Percentiles rank a stretch among this genome's conserved stretches.
Conservation (phyloP, 2,113 vertebrate genomes). For the Rhinolophus ferrumequinum region DNA sequence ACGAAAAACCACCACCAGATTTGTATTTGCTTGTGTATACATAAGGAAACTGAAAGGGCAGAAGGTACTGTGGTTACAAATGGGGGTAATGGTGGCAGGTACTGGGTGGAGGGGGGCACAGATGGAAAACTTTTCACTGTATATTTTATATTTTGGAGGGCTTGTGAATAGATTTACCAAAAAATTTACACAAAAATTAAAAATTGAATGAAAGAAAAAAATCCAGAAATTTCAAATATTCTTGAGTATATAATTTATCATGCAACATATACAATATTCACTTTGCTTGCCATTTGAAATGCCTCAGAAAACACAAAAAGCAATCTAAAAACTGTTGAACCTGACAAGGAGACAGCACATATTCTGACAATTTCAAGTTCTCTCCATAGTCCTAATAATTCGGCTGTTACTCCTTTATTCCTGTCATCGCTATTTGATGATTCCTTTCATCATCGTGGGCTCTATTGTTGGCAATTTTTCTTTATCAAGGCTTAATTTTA, state of each 20-base stretch:
- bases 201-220: background rate
- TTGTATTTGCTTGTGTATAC: background rate
- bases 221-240: background rate
- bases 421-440: background rate
- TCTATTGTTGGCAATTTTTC: background rate
- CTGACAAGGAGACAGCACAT: too few species aligned
- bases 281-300: background rate
- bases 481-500: background rate
- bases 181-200: background rate
- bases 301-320: conserved; percentile 5
- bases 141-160: background rate
- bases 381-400: background rate
- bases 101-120: too few species aligned
- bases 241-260: conserved; percentile 52
- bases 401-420: background rate
- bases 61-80: background rate
- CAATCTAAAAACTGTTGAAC: background rate
- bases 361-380: background rate
- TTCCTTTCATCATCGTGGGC: background rate
- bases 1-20: background rate
- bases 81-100: background rate
- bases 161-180: background rate
- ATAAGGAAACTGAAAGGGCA: background rate
- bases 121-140: background rate
- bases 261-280: conserved; percentile 12